Conservation (phyloP, 2,113 vertebrate species). For the Benitochromis conjunctus region DNA sequence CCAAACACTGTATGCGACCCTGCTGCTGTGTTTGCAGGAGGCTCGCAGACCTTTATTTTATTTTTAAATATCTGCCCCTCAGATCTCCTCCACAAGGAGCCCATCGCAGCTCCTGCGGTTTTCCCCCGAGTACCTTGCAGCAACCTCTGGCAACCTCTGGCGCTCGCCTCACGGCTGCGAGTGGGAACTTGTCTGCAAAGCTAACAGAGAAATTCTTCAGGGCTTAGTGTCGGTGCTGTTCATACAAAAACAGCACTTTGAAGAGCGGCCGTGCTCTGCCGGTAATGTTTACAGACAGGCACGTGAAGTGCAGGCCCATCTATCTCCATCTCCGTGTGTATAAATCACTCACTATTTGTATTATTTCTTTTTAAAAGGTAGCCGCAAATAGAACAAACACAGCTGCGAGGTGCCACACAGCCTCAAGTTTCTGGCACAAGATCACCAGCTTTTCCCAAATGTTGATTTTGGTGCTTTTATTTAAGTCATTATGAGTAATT, state of each 20-base stretch:
- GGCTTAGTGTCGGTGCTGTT: slow-evolving; percentile 60
- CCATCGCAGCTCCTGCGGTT: slow-evolving; percentile 56
- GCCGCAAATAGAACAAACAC: not conserved
- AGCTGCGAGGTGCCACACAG: not conserved
- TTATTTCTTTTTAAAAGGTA: not conserved
- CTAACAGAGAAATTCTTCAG: slow-evolving; percentile 71
- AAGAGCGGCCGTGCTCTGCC: slow-evolving; percentile 9
- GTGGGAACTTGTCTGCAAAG: slow-evolving; percentile 75
- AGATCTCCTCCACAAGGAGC: slow-evolving; percentile 10
- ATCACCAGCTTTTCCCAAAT: not conserved
- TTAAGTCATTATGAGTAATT: not conserved
- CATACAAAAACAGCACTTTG: slow-evolving; percentile 43
- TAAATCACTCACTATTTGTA: not conserved
- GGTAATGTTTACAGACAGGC: not conserved
- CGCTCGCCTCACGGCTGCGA: slow-evolving; percentile 61
- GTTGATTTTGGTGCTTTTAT: not conserved
- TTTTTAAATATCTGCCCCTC: not conserved
- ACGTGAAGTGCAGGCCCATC: not conserved
- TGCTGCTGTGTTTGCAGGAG: slow-evolving; percentile 7
- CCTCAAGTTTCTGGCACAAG: not conserved
- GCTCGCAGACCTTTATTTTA: slow-evolving; percentile 2
- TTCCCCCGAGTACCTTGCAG: slow-evolving; percentile 30
- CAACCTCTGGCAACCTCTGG: slow-evolving; percentile 35
- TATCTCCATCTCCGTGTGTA: not conserved
- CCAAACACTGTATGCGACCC: slow-evolving; percentile 1